These are phyloP conservation scores for Dissostichus mawsoni DNA, from an alignment of 2,113 vertebrate species.

Conservation along the genomic window DNA sequence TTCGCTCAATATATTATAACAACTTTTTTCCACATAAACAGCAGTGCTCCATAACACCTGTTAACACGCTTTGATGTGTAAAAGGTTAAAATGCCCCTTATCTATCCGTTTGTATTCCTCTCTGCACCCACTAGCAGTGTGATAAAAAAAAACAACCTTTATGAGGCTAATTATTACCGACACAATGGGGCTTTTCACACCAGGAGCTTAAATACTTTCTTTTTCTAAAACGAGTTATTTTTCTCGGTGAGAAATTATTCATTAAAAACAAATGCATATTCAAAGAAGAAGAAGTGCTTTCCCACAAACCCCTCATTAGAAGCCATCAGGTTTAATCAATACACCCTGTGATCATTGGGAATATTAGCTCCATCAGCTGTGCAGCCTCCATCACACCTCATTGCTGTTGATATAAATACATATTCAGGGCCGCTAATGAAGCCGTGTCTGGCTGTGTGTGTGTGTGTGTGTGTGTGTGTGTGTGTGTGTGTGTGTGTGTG, in stretches of 20 bases:
- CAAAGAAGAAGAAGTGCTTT: neutral
- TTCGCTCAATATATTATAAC: too few species aligned
- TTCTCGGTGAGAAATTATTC: neutral
- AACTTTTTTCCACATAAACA: too few species aligned
- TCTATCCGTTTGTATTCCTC: too few species aligned
- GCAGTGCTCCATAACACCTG: neutral
- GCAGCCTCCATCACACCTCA: neutral
- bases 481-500: constrained; percentile 8
- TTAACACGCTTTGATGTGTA: neutral
- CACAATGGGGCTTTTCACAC: neutral
- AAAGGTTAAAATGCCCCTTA: neutral
- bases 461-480: constrained; percentile 33
- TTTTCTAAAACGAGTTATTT: neutral
- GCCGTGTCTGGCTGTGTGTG: constrained; percentile 5
- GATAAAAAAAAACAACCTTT: neutral
- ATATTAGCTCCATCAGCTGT: neutral
- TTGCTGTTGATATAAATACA: constrained; percentile 17
- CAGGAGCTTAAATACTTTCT: neutral
- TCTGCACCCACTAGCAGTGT: neutral
- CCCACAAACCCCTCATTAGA: neutral
- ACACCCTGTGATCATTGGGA: neutral
- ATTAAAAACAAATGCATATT: neutral
- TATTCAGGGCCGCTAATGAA: constrained; percentile 35
- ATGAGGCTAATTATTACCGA: neutral
- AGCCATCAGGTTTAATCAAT: constrained; percentile 23